These are phyloP conservation scores for Cylloceria caligata DNA, from an alignment of 2,888 invertebrate genomes.

Conservation along the genomic window DNA sequence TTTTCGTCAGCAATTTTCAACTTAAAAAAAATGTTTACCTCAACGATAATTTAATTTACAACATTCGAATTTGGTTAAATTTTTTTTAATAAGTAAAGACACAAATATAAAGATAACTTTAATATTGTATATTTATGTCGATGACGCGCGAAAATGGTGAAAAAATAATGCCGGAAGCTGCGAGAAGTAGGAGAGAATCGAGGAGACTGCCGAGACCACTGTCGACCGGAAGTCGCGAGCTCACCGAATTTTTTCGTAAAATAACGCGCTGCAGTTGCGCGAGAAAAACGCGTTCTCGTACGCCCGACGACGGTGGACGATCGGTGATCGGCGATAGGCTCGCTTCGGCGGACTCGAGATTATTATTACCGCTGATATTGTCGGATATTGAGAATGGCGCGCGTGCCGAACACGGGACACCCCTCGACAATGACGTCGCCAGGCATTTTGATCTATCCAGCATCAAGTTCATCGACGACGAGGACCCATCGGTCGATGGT, in stretches of 20 bases:
- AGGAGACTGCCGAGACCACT: conserved; percentile 47
- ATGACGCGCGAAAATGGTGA: conserved; percentile 58
- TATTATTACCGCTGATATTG: conserved; percentile 25
- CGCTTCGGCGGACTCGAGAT: conserved; percentile 36
- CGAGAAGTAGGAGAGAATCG: background rate
- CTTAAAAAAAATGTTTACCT: too few species aligned
- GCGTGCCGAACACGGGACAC: conserved; percentile 12
- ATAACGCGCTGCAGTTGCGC: conserved; percentile 80
- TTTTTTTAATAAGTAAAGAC: too few species aligned
- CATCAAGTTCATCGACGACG: conserved; percentile 82
- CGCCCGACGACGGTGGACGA: conserved; percentile 64
- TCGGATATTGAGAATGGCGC: conserved; percentile 17
- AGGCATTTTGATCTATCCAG: conserved; percentile 79
- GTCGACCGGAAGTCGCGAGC: conserved; percentile 62
- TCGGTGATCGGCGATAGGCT: conserved; percentile 10
- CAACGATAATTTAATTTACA: too few species aligned
- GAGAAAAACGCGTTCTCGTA: conserved; percentile 61
- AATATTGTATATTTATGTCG: conserved; percentile 18
- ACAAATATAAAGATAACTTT: background rate
- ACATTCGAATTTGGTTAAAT: background rate
- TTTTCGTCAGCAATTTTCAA: background rate
- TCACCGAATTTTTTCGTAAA: conserved; percentile 77
- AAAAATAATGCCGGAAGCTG: conserved; percentile 47
- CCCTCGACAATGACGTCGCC: conserved; percentile 58
- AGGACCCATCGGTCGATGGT: conserved; percentile 72